phyloP scores from a whole-genome alignment of 2,797 vertebrate species.

The Gobio occitaniae region DNA sequence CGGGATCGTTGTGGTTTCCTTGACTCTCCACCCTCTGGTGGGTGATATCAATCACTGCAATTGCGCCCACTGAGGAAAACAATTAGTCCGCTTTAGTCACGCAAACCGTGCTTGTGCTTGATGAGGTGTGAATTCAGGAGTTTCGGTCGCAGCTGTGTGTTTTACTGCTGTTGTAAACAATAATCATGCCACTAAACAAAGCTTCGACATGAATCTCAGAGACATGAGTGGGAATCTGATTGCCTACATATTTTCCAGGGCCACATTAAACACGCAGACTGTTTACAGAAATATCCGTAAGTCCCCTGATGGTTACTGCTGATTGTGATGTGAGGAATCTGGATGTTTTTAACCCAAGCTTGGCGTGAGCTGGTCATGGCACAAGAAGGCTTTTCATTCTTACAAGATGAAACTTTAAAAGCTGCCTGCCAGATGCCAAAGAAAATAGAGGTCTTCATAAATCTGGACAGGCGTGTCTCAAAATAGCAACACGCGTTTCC shows the following conservation, averaged over 20 bases:
- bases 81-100: constrained; percentile 37
- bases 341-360: constrained; percentile 63
- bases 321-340: constrained; percentile 56
- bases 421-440: constrained; percentile 69
- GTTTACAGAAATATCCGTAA: neutral
- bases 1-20: constrained; percentile 30
- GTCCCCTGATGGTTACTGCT: constrained; percentile 58
- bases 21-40: constrained; percentile 53
- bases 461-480: constrained; percentile 62
- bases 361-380: constrained; percentile 71
- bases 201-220: constrained; percentile 35
- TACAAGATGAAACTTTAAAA: constrained; percentile 62
- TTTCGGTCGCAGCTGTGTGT: constrained; percentile 70
- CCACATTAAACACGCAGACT: constrained; percentile 54
- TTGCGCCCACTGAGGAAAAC: constrained; percentile 16
- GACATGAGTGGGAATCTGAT: constrained; percentile 56
- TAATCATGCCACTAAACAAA: constrained; percentile 66
- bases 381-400: constrained; percentile 64
- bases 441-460: constrained; percentile 76
- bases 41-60: constrained; percentile 57
- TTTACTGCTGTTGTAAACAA: constrained; percentile 71
- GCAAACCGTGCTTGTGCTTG: constrained; percentile 41
- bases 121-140: constrained; percentile 72
- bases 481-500: constrained; percentile 75
- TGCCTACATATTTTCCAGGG: constrained; percentile 55